phyloP scores from a whole-genome alignment of 1,140 invertebrate genomes.

The Cherax quadricarinatus region DNA sequence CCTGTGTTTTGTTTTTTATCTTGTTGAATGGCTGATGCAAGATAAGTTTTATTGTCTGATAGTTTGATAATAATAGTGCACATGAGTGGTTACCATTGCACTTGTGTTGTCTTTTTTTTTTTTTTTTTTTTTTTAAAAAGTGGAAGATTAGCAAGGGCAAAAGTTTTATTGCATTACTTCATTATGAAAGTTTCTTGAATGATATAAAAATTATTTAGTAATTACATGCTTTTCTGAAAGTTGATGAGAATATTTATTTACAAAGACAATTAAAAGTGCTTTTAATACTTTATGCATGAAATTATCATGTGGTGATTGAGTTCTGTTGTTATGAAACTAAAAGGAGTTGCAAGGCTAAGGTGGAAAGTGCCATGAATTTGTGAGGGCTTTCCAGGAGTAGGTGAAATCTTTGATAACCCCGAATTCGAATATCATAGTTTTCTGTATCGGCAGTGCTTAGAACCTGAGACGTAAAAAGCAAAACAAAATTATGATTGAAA shows the following conservation, averaged over 20 bases:
- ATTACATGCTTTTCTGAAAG: not conserved
- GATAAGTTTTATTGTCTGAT: too few relatives aligned
- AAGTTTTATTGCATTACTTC: too few relatives aligned
- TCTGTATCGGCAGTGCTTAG: constrained; percentile 26
- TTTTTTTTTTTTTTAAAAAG: too few relatives aligned
- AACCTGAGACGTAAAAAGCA: constrained; percentile 24
- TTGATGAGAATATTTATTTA: not conserved
- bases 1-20: too few relatives aligned
- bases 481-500: constrained; percentile 37
- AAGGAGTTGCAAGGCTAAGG: not conserved
- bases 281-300: not conserved
- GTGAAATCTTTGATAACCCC: constrained; percentile 29
- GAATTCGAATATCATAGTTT: constrained; percentile 7
- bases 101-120: too few relatives aligned
- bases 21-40: too few relatives aligned
- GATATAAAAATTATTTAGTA: too few relatives aligned
- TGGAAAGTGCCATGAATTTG: constrained; percentile 51
- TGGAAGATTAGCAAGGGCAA: too few relatives aligned
- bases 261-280: not conserved
- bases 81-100: too few relatives aligned
- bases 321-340: not conserved
- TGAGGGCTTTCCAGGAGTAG: constrained; percentile 66
- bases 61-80: too few relatives aligned
- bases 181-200: too few relatives aligned
- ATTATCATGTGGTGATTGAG: not conserved